These are phyloP conservation scores for Camptogramma bilineatum DNA, from an alignment of 2,888 invertebrate species.

Conservation along the genomic window DNA sequence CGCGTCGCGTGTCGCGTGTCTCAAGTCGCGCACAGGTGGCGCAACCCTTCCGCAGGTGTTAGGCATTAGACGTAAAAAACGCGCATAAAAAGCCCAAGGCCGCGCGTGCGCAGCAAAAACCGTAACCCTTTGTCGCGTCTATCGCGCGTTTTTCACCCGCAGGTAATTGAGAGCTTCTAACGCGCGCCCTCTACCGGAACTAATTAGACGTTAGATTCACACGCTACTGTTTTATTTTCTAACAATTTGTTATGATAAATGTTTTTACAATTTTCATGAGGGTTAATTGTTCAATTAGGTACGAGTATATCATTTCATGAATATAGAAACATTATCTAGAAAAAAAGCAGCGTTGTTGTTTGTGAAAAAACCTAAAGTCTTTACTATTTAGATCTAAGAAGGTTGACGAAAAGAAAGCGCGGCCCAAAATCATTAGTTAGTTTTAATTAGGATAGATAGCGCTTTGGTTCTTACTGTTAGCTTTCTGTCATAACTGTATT, in stretches of 20 bases:
- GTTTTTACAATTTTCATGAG: slow-evolving; percentile 7
- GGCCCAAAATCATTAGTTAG: too few relatives aligned
- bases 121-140: slow-evolving; percentile 66
- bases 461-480: too few relatives aligned
- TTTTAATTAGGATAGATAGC: too few relatives aligned
- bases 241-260: slow-evolving; percentile 16
- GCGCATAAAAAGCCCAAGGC: slow-evolving; percentile 54
- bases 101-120: slow-evolving; percentile 60
- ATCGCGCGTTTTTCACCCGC: slow-evolving; percentile 44
- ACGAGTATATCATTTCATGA: neutral
- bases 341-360: neutral
- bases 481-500: too few relatives aligned
- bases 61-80: slow-evolving; percentile 51
- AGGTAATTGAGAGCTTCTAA: slow-evolving; percentile 60
- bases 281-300: neutral
- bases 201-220: slow-evolving; percentile 54
- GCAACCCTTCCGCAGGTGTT: slow-evolving; percentile 46
- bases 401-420: too few relatives aligned
- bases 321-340: neutral
- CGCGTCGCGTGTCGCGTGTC: neutral
- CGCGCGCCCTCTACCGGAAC: slow-evolving; percentile 63
- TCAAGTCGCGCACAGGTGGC: slow-evolving; percentile 3
- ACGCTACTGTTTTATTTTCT: slow-evolving; percentile 16
- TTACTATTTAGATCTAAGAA: too few relatives aligned
- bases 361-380: too few relatives aligned